These are phyloP conservation scores for Meteorus sp. DNA, from an alignment of 1,140 invertebrate species.

Conservation along the genomic window DNA sequence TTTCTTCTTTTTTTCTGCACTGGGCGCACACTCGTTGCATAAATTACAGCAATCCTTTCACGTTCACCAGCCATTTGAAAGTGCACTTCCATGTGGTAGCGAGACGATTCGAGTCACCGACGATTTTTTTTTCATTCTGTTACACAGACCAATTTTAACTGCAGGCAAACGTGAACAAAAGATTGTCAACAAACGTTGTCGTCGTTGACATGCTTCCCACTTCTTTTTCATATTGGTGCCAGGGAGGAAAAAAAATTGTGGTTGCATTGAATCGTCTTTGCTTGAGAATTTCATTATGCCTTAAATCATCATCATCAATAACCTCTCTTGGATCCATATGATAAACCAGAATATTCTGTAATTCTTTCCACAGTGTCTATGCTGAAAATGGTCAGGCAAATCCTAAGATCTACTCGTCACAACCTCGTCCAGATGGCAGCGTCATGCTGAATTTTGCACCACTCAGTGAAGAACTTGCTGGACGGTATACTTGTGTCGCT, in stretches of 20 bases:
- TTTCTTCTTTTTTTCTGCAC: too few relatives aligned
- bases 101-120: constrained; percentile 25
- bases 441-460: constrained; percentile 75
- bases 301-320: too few relatives aligned
- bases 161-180: constrained; percentile 25
- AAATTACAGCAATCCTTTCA: constrained; percentile 33
- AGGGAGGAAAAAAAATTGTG: background rate
- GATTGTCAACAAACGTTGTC: constrained; percentile 16
- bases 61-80: constrained; percentile 25
- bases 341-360: too few relatives aligned
- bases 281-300: background rate
- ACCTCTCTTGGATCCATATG: constrained; percentile 4
- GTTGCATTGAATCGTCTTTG: constrained; percentile 20
- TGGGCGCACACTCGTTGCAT: constrained; percentile 24
- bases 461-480: constrained; percentile 74
- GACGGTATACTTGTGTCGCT: constrained; percentile 81
- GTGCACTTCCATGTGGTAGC: constrained; percentile 7
- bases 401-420: constrained; percentile 69
- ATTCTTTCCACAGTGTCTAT: background rate
- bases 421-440: constrained; percentile 62
- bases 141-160: constrained; percentile 21
- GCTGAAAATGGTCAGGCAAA: constrained; percentile 34
- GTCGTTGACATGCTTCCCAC: background rate
- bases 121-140: constrained; percentile 25
- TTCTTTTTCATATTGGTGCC: constrained; percentile 11